phyloP scores from a whole-genome alignment of 2,888 invertebrate genomes.

The Drosophila buzzatii region DNA sequence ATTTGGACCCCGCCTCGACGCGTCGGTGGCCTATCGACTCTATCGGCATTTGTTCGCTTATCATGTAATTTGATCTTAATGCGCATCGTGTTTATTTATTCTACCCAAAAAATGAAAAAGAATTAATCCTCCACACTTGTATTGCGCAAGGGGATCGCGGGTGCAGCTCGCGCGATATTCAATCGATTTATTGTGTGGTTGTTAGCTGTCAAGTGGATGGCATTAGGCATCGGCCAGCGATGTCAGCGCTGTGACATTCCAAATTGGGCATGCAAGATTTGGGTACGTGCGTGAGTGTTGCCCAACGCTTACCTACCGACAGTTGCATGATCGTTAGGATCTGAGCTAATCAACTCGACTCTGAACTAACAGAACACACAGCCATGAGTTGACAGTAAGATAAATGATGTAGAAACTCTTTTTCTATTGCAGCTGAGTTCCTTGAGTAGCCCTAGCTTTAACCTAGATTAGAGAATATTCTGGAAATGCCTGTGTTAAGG shows the following conservation, averaged over 20 bases:
- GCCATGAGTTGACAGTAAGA: conserved; percentile 9
- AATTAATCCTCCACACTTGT: conserved; percentile 67
- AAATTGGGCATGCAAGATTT: conserved; percentile 76
- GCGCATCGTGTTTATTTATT: conserved; percentile 75
- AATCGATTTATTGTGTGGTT: conserved; percentile 73
- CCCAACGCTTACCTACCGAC: conserved; percentile 10
- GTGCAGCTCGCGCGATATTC: conserved; percentile 58
- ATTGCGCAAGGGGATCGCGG: conserved; percentile 13
- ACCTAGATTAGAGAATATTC: neutral
- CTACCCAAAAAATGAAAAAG: conserved; percentile 22
- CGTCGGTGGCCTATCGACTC: conserved; percentile 48
- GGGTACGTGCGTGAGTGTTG: conserved; percentile 51
- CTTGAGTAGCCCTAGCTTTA: neutral
- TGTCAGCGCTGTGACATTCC: conserved; percentile 73
- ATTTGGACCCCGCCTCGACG: conserved; percentile 20
- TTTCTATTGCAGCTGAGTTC: neutral
- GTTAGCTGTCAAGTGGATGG: conserved; percentile 74
- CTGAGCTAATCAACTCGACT: conserved; percentile 18
- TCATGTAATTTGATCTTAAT: conserved; percentile 79
- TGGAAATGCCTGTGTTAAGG: neutral
- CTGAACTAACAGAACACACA: neutral
- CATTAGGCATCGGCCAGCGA: conserved; percentile 61
- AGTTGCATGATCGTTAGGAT: conserved; percentile 19
- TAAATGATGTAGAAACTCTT: conserved; percentile 2
- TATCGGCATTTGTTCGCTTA: conserved; percentile 57